Evolutionary conservation across 2,888 invertebrate genomes (phyloP).

Genomic region (Archips crataeganus): DNA sequence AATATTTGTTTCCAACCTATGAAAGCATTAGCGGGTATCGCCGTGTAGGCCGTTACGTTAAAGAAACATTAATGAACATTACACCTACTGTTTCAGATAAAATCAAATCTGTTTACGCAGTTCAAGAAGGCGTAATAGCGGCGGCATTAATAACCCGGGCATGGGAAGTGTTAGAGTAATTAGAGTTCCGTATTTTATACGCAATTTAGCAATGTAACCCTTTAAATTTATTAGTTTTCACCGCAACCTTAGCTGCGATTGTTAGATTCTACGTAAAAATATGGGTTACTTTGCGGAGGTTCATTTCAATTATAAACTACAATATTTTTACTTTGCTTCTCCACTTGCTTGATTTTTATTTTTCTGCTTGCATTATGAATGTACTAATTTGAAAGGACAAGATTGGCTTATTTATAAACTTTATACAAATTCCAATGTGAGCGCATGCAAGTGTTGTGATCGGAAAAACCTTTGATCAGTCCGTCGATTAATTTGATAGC

Average conservation of each 20-base stretch:
- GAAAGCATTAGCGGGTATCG: slow-evolving; percentile 13
- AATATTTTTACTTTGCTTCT: too few relatives aligned
- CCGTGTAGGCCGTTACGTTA: slow-evolving; percentile 22
- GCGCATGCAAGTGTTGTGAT: too few relatives aligned
- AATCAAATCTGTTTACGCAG: slow-evolving; percentile 38
- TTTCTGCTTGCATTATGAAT: too few relatives aligned
- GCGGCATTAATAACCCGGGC: slow-evolving; percentile 28
- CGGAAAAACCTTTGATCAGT: too few relatives aligned
- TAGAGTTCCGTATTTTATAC: slow-evolving; percentile 23
- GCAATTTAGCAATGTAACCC: slow-evolving; percentile 8
- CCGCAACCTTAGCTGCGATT: neutral
- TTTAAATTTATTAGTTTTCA: neutral
- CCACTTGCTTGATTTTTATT: too few relatives aligned
- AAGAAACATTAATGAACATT: slow-evolving; percentile 34
- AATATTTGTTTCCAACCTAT: slow-evolving; percentile 29
- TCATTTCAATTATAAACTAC: too few relatives aligned
- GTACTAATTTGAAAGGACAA: too few relatives aligned
- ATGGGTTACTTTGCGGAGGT: too few relatives aligned
- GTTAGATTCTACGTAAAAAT: too few relatives aligned
- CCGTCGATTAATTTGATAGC: too few relatives aligned
- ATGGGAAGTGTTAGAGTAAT: slow-evolving; percentile 29
- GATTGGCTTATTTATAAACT: too few relatives aligned
- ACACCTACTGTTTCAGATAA: slow-evolving; percentile 39
- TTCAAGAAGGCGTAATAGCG: slow-evolving; percentile 30
- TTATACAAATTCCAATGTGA: too few relatives aligned